Base-by-base conservation (phyloP, 2,888 invertebrate genomes). In the Scaptomyza polygonia region DNA sequence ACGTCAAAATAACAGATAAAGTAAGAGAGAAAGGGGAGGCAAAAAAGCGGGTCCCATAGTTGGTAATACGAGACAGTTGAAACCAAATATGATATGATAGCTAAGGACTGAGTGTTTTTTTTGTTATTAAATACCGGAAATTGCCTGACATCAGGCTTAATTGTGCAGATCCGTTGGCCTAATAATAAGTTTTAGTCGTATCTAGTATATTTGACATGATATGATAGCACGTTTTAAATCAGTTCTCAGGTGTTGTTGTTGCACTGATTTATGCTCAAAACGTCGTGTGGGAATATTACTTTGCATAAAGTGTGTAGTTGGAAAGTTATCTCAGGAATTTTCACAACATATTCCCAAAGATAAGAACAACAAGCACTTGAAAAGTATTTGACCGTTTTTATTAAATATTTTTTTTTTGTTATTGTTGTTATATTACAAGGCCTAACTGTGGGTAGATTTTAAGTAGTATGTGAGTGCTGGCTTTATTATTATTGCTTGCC, bases 111-210 rank as follows among this genome's bases (percentile, higher is more conserved):
- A 11, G 40, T 54, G 40, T 45, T 36, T 44, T 47, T 36, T 44
- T 12, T n/a, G 51, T 14, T 27, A 9, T 54, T 64, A 54, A 52
- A 49, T 45, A 39, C 72, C 63, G 74, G 74, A 74, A 74, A 74
- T 74, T 54, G 67, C 49, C 63, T 32, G 30, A 54, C 59, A 59
- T 72, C 59, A 36, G 39, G 39, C 63, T 58, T 83, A 80, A 80
- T 80, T 86, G 86, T 79, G 67, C 61, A 71, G 80, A 77, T 80
- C 81, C 80, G 84, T 80, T 81, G 84, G 64, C 68, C 80, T 49
- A 86, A 64, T 66, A 52, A 43, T 43, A 36, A 47, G 34, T 29
- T 34, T 8, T 34, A 2, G 7, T n/a, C 30, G 56, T n/a, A n/a
- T n/a, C n/a, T n/a, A n/a, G n/a, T n/a, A n/a, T n/a, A n/a, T n/a